Evolutionary conservation across 2,113 vertebrate genomes (phyloP).

Genomic region (Lutjanus erythropterus): DNA sequence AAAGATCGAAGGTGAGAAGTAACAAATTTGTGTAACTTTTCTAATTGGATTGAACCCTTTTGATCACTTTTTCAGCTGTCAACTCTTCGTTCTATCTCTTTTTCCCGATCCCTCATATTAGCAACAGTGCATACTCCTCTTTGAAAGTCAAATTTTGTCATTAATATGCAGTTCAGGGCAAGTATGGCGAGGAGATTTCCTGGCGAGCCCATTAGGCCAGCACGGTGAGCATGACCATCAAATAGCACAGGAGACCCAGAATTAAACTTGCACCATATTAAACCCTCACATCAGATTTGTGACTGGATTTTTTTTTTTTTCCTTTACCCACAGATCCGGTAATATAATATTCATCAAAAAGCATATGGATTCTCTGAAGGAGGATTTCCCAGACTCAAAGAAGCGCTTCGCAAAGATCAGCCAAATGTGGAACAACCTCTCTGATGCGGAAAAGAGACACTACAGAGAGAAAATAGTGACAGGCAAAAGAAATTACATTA

Average conservation of each 20-base stretch:
- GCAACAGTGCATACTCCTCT: background rate
- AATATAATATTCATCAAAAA: background rate
- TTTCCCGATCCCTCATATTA: background rate
- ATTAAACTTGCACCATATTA: background rate
- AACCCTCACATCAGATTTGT: background rate
- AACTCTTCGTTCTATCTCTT: background rate
- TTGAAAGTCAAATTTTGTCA: background rate
- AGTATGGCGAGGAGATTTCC: fast-evolving
- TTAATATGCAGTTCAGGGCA: no score
- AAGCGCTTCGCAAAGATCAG: background rate
- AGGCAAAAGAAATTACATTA: fast-evolving
- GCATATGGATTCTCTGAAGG: slow-evolving; percentile 27
- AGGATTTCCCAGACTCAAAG: background rate
- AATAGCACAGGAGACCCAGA: background rate
- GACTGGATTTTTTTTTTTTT: background rate
- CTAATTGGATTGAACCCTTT: background rate
- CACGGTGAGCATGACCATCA: slow-evolving; percentile 27
- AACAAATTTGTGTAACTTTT: background rate
- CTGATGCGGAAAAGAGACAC: background rate
- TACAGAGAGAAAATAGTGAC: slow-evolving; percentile 19
- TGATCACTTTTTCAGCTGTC: background rate
- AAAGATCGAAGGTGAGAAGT: slow-evolving; percentile 18
- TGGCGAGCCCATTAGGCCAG: slow-evolving; percentile 61
- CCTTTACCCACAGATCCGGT: slow-evolving; percentile 12
- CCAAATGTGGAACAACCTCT: slow-evolving; percentile 9